Evolutionary conservation across 53 echinoderm and acorn worm genomes (phyloP), one percentile per base, ranked within the genome.

Genomic region (Holothuria scabra): DNA sequence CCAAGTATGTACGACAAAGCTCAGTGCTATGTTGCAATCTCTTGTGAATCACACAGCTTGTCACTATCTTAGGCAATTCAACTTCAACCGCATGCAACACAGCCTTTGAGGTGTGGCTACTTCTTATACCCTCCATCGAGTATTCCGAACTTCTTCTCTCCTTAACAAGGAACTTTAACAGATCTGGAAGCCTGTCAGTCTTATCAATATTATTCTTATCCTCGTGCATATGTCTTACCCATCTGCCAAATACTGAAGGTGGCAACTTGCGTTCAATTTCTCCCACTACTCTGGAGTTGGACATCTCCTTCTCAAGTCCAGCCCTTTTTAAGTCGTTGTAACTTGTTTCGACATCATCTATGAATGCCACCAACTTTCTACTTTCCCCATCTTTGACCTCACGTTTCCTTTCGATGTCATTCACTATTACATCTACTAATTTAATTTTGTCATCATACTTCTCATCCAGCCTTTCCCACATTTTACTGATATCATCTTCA

Each of bases 261-360:
- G 87, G 87, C 28, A 88, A 19, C 12, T 61, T 69, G 11, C 65
- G 52, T 62, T 88, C 88, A 22, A 87, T 68, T 22, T 87, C 87
- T 5, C 87, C 87, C 41, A 83, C 83, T 14, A 87, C 87, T 57
- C 87, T 72, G 8, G 88, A 56, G 28, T 88, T 88, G 2, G 88
- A 83, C 28, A 88, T 83, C 46, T 87, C 87, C 59, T 22, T 33
- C 58, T 87, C 81, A 55, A 87, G 79, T 11, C 46, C 87, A 55
- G 65, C 30, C 55, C 52, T 87, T 37, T 41, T 34, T 6, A 87
- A 81, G 52, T 87, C 81, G 10, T 87, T 55, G 67, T 61, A 82
- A 31, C 83, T 68, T 11, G 32, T 55, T 32, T 82, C 87, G 11
- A 87, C 11, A 21, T 22, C 22, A 82, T 87, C 83, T 25, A 87